These are phyloP conservation scores for Percina caprodes DNA, from an alignment of 2,113 vertebrate genomes.

Conservation along the genomic window DNA sequence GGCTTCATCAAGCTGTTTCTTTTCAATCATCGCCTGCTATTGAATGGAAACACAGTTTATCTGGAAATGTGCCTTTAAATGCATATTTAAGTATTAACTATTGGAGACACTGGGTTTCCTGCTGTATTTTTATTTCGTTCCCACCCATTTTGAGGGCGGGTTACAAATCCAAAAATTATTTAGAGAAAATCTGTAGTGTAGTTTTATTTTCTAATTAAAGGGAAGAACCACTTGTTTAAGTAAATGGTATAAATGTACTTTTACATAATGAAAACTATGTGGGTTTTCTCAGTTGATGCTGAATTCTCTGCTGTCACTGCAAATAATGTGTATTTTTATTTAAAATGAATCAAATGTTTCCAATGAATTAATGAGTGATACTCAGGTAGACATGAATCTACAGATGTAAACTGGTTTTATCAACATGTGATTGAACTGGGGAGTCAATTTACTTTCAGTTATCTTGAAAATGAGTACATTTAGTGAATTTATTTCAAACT, in stretches of 20 bases:
- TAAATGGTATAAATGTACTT: slow-evolving; percentile 10
- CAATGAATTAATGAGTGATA: neutral
- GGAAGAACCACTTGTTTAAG: slow-evolving; percentile 51
- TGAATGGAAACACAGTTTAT: neutral
- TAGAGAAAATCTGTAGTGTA: neutral
- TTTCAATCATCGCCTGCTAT: neutral
- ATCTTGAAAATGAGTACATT: neutral
- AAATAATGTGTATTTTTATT: slow-evolving; percentile 34
- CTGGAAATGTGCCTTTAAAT: slow-evolving; percentile 52
- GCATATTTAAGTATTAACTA: neutral
- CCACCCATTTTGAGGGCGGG: neutral
- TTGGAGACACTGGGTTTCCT: slow-evolving; percentile 7
- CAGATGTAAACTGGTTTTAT: slow-evolving; percentile 6
- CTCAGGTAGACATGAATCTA: slow-evolving; percentile 48
- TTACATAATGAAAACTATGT: slow-evolving; percentile 8
- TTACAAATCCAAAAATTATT: neutral
- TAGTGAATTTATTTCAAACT: neutral
- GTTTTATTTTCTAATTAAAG: slow-evolving; percentile 31
- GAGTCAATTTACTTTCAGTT: slow-evolving; percentile 31
- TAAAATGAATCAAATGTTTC: slow-evolving; percentile 19
- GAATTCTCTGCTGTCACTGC: slow-evolving; percentile 37
- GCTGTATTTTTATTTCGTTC: slow-evolving; percentile 36
- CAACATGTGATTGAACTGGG: slow-evolving; percentile 15
- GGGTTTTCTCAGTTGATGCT: neutral
- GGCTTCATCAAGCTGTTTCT: slow-evolving; percentile 21